A percentile compares a stretch with the other conserved stretches of the same genome.
Conservation (phyloP, 2,113 vertebrate species). For the Odocoileus hemionus region DNA sequence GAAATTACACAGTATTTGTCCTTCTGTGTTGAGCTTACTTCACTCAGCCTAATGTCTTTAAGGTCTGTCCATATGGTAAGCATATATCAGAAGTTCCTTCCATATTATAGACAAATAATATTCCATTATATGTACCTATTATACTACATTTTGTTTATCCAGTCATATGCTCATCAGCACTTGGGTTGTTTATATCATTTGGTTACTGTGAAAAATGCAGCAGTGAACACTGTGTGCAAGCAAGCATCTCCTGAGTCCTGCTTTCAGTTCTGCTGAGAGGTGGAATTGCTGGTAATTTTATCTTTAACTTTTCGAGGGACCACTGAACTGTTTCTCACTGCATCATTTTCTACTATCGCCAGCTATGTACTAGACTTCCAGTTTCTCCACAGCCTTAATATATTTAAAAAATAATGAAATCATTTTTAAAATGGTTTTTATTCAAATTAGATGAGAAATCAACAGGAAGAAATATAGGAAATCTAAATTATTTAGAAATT, state of each 20-base stretch:
- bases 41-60: not conserved
- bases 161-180: not conserved
- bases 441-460: not conserved
- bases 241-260: not conserved
- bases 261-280: not conserved
- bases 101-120: not conserved
- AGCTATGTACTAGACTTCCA: not conserved
- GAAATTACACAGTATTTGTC: not conserved
- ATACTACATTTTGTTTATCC: not conserved
- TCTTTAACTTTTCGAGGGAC: not conserved
- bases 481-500: conserved; percentile 10
- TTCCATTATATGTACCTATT: not conserved
- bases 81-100: not conserved
- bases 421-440: not conserved
- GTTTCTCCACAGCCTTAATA: not conserved
- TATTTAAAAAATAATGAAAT: not conserved
- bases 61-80: not conserved
- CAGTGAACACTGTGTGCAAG: not conserved
- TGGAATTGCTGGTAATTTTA: not conserved
- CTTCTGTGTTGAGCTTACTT: not conserved
- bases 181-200: not conserved
- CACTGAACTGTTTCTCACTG: not conserved
- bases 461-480: not conserved
- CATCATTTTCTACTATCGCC: not conserved
- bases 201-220: not conserved